phyloP scores from a whole-genome alignment of 1,140 invertebrate species.

The Antheraea pernyi region DNA sequence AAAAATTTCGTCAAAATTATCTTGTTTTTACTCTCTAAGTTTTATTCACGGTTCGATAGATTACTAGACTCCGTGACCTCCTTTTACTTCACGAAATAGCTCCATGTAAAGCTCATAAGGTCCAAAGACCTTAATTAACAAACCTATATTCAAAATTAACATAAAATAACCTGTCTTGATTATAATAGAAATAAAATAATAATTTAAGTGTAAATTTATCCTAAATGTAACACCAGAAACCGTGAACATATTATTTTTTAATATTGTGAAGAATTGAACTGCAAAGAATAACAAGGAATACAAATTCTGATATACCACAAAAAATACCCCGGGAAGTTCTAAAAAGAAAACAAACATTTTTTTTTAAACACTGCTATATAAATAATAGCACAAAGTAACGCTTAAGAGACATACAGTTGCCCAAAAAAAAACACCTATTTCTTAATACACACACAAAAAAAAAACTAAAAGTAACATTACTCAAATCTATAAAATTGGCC shows the following conservation, averaged over 20 bases:
- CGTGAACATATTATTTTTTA: too few species aligned
- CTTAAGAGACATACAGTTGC: too few species aligned
- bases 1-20: conserved; percentile 2
- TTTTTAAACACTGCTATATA: too few species aligned
- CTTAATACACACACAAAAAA: background rate
- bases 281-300: too few species aligned
- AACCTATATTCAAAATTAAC: background rate
- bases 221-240: background rate
- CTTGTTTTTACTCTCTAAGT: conserved; percentile 7
- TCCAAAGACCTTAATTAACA: background rate
- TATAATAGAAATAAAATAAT: background rate
- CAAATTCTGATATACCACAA: too few species aligned
- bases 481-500: background rate
- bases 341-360: too few species aligned
- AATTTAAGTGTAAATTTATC: background rate
- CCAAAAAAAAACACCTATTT: too few species aligned
- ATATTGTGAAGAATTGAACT: too few species aligned
- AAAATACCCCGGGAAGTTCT: too few species aligned
- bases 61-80: conserved; percentile 11
- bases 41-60: conserved; percentile 9
- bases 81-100: conserved; percentile 12
- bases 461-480: background rate
- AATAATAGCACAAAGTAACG: too few species aligned
- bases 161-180: background rate
- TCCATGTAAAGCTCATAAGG: conserved; percentile 5